These are phyloP conservation scores for Porphyrio hochstetteri DNA, from an alignment of 2,113 vertebrate genomes.

Conservation along the genomic window DNA sequence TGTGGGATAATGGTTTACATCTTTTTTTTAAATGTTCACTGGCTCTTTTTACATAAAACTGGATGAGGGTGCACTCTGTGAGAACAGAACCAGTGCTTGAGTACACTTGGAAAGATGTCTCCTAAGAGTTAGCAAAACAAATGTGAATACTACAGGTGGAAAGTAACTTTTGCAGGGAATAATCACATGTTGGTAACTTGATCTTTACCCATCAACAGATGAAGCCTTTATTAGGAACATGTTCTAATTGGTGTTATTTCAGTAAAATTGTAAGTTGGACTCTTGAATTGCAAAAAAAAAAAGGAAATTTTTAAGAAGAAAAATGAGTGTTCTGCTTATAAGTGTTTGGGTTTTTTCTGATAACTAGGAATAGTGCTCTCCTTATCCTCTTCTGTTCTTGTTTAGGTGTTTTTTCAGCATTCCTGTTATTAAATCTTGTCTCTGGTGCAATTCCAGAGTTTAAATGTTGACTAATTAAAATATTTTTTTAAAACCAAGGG, in stretches of 20 bases:
- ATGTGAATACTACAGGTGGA: background rate
- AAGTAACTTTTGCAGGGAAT: background rate
- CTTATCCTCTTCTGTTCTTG: background rate
- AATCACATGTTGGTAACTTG: background rate
- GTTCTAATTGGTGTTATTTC: background rate
- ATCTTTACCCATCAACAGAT: background rate
- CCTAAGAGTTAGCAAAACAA: background rate
- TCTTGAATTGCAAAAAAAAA: background rate
- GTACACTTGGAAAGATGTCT: background rate
- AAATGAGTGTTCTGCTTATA: background rate
- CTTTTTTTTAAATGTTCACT: constrained; percentile 24
- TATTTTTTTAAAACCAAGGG: too few species aligned
- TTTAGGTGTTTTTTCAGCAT: background rate
- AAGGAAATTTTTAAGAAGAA: too few species aligned
- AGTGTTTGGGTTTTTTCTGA: background rate
- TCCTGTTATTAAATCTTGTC: background rate
- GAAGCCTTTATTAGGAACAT: background rate
- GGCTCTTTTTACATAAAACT: constrained; percentile 2
- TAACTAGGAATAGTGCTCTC: background rate
- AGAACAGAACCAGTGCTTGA: background rate
- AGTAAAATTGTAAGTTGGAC: background rate
- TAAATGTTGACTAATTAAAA: background rate
- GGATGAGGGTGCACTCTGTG: background rate
- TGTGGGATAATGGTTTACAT: constrained; percentile 21
- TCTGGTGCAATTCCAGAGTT: background rate